These are phyloP conservation scores for Eulemur albifrons DNA, from an alignment of 2,797 vertebrate genomes.

Conservation along the genomic window DNA sequence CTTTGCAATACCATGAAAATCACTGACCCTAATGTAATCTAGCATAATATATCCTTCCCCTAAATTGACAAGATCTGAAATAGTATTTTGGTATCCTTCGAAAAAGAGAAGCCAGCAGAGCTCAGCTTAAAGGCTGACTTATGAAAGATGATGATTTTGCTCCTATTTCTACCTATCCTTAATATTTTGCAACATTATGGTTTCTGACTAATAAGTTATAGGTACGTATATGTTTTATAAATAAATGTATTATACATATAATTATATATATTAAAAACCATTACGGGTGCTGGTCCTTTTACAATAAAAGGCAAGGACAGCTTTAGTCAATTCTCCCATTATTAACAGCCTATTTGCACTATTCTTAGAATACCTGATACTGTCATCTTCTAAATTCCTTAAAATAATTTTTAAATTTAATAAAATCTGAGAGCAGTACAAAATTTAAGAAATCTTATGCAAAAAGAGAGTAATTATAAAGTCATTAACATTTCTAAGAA, in stretches of 20 bases:
- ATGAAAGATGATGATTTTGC: neutral
- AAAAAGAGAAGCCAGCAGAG: neutral
- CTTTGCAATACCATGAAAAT: neutral
- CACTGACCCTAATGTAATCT: neutral
- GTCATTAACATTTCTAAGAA: neutral
- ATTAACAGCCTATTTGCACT: neutral
- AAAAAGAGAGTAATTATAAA: neutral
- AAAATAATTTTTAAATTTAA: neutral
- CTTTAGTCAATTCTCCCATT: neutral
- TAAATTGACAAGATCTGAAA: neutral
- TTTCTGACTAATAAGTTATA: constrained; percentile 10
- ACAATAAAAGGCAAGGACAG: neutral
- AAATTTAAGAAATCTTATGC: neutral
- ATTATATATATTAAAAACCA: too few species aligned
- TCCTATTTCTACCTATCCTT: neutral
- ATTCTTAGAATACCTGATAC: neutral
- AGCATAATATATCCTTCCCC: neutral
- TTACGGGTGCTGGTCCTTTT: neutral
- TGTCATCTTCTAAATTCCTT: neutral
- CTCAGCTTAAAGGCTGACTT: neutral
- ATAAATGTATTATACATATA: neutral
- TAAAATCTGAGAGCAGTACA: neutral
- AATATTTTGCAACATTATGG: neutral
- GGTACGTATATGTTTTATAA: neutral
- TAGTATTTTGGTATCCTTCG: neutral